Evolutionary conservation across 2,797 vertebrate genomes (phyloP).

Genomic region (Syndactyla subalaris): DNA sequence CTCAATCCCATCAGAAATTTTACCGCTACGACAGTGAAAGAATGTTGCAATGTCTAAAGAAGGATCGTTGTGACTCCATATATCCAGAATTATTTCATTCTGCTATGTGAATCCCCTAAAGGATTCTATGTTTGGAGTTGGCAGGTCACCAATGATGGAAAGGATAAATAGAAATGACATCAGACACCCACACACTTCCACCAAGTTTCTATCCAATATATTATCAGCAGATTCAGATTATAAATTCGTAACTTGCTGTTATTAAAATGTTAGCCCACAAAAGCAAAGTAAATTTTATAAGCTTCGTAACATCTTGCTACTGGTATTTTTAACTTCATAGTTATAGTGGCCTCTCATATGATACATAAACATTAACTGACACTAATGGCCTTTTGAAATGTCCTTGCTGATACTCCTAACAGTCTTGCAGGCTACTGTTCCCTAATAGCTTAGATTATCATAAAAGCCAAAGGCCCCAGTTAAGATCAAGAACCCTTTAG

Average conservation of each 20-base stretch:
- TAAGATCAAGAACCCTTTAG: background rate
- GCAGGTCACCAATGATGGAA: conserved; percentile 30
- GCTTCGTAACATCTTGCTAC: background rate
- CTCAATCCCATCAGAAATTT: background rate
- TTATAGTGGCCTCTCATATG: background rate
- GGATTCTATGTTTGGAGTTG: background rate
- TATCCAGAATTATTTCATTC: background rate
- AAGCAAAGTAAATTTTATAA: background rate
- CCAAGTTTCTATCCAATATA: background rate
- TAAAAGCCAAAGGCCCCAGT: background rate
- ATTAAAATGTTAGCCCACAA: background rate
- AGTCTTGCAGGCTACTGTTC: background rate
- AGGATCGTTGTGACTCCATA: background rate
- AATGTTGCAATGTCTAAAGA: background rate
- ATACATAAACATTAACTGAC: background rate
- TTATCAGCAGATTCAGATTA: background rate
- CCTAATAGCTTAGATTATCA: background rate
- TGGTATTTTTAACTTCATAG: background rate
- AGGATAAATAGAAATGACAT: conserved; percentile 31
- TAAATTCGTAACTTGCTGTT: background rate
- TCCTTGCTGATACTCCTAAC: background rate
- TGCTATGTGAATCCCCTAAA: conserved; percentile 15
- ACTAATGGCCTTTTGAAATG: background rate
- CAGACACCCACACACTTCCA: background rate
- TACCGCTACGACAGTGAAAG: background rate